Conservation (phyloP, 2,888 invertebrate species). For the Spialia ferax region DNA sequence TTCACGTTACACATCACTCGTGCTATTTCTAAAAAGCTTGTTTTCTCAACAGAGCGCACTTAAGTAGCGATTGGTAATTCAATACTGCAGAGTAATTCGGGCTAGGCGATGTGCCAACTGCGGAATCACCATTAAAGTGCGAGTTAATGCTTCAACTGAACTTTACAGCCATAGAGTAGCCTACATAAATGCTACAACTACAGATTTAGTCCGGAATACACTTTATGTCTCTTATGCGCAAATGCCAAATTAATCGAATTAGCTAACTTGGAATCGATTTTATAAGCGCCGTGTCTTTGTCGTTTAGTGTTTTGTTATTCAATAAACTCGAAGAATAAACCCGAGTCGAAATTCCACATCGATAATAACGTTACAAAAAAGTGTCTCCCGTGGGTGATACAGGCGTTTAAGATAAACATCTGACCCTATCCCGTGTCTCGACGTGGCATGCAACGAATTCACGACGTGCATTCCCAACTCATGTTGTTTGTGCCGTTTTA, state of each 20-base stretch:
- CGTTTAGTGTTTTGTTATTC: conserved; percentile 25
- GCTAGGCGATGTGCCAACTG: conserved; percentile 75
- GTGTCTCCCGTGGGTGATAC: conserved; percentile 84
- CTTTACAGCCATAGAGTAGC: neutral
- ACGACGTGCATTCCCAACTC: conserved; percentile 75
- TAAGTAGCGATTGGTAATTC: conserved; percentile 78
- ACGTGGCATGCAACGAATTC: conserved; percentile 79
- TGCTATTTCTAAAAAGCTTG: conserved; percentile 85
- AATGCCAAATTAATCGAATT: neutral
- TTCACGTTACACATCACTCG: conserved; percentile 64
- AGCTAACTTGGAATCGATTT: neutral
- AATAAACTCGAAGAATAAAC: conserved; percentile 53
- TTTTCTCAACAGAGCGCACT: conserved; percentile 81
- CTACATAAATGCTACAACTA: neutral
- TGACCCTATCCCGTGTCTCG: conserved; percentile 76
- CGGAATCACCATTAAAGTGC: conserved; percentile 16
- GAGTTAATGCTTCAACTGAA: neutral
- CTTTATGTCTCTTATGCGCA: neutral
- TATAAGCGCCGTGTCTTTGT: conserved; percentile 14
- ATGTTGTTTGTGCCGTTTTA: conserved; percentile 61
- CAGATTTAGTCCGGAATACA: neutral
- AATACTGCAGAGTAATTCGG: conserved; percentile 67
- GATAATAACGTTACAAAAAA: conserved; percentile 82
- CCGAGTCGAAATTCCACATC: conserved; percentile 69
- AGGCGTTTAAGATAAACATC: conserved; percentile 86